Percentiles rank a stretch among this genome's conserved stretches.
These are phyloP conservation scores for Lasioglossum figueresi DNA, from an alignment of 2,888 invertebrate species.

Conservation along the genomic window DNA sequence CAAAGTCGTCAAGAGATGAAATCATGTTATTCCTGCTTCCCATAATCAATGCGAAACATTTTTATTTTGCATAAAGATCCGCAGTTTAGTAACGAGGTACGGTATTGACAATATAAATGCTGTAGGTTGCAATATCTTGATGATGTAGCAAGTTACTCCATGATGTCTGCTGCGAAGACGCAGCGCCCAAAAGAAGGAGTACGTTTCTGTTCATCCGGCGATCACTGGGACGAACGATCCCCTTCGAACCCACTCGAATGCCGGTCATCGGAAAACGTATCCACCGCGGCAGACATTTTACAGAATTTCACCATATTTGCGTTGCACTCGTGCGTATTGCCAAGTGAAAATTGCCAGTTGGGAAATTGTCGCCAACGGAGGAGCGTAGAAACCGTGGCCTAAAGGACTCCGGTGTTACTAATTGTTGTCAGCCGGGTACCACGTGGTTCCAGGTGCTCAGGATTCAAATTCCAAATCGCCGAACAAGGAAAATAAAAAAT, in stretches of 20 bases:
- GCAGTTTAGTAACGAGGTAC: too few species aligned
- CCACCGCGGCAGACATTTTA: conserved; percentile 42
- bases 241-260: conserved; percentile 14
- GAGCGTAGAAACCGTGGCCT: conserved; percentile 26
- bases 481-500: conserved; percentile 72
- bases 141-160: neutral
- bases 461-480: conserved; percentile 76
- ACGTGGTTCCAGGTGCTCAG: conserved; percentile 40
- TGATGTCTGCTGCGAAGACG: neutral
- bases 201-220: neutral
- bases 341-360: conserved; percentile 44
- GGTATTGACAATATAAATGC: neutral
- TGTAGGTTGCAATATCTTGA: neutral
- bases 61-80: too few species aligned
- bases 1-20: too few species aligned
- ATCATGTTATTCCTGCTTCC: too few species aligned
- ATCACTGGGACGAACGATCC: conserved; percentile 1
- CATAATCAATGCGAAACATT: too few species aligned
- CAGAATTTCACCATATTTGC: conserved; percentile 53
- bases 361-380: conserved; percentile 34
- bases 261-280: conserved; percentile 39
- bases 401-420: conserved; percentile 39
- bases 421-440: conserved; percentile 52
- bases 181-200: neutral
- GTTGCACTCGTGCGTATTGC: conserved; percentile 48